Base-by-base conservation (phyloP, 2,888 invertebrate species). In the Mantis religiosa region DNA sequence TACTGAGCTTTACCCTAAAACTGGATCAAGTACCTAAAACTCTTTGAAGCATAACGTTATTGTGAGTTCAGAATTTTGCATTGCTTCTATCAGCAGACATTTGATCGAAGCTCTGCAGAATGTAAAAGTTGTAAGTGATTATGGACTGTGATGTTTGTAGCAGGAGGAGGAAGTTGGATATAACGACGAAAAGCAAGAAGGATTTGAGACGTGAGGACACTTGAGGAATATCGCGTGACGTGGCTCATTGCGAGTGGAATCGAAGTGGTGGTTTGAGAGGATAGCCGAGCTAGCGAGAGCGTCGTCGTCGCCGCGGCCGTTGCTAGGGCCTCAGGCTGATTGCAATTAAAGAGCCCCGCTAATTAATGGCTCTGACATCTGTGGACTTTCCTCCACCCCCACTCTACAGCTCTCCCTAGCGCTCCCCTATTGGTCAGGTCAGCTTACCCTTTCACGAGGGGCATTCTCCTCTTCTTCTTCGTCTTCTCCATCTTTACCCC, bases 341-440 rank as follows among this genome's bases (percentile, higher is more conserved):
- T 87, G 87, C 87, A 87, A 87, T 87, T 87, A 87, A 87, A 87
- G 87, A 87, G 87, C 87, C 27, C 87, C 82, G 87, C 87, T 87
- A 87, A 87, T 87, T 87, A 87, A 87, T 87, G 87, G 87, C 34
- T 82, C 87, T 82, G 87, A 87, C 87, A 87, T 87, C 87, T 87
- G 87, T 87, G 87, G 87, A 87, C 87, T 87, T 87, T 34, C 41
- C 87, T 71, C 54, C 25, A 71, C 54, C 41, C 86, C 81, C 87
- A 30, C 27, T 82, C 82, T 12, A 30, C 41, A 14, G 25, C n/a
- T 8, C 41, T 82, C 87, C 87, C 87, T 82, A 82, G 87, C 87
- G 87, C 41, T 87, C 82, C 87, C 71, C 87, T 41, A 87, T 87
- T 87, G 87, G 87, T 87, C 87, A 87, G 87, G 82, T 34, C 87